Base-by-base conservation (phyloP, 2,888 invertebrate genomes). In the Cephus runcator region DNA sequence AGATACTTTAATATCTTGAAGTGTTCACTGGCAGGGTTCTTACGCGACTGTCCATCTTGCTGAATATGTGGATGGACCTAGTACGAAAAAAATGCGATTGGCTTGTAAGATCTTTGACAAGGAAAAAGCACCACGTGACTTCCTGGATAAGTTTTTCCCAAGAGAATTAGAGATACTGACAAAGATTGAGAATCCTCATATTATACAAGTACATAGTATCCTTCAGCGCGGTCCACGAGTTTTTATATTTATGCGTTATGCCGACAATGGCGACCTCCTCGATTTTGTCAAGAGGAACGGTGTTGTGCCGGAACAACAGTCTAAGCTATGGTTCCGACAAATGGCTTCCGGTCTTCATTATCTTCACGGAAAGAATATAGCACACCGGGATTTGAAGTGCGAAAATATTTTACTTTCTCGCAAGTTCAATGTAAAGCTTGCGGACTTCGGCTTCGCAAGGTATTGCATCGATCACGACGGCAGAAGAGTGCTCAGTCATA, bases 61-160 rank as follows among this genome's bases (percentile, higher is more conserved):
- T 87, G 95, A 96, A 89, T 96, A 96, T 92, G 94, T 95, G 85
- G 96, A 96, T 92, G 94, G 94, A 56, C 93, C 94, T 79, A 95
- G 94, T 81, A 93, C 94, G 35, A 95, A 95, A 90, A 94, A 94
- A 87, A 94, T 96, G 93, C 94, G 95, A 87, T 93, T 97, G 79
- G 97, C 97, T 34, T 97, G 97, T 92, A 98, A 98, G 92, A 96
- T 98, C 88, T 97, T 98, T 88, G 97, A 98, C 90, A 97, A 97
- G 89, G 95, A 95, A 85, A 96, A 96, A 92, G 97, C 97, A 73
- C 97, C 97, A 12, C 93, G 94, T 80, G 98, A 98, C 92, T 98
- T 98, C 92, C 94, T 97, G 86, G 95, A 96, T 84, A 97, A 97
- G 92, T 98, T 98, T 92, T 96, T 98, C 88, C 98, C 98, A 36